A percentile compares a stretch with the other conserved stretches of the same genome.
These are phyloP conservation scores for Syncerus caffer DNA, from an alignment of 2,797 vertebrate species.

Conservation along the genomic window DNA sequence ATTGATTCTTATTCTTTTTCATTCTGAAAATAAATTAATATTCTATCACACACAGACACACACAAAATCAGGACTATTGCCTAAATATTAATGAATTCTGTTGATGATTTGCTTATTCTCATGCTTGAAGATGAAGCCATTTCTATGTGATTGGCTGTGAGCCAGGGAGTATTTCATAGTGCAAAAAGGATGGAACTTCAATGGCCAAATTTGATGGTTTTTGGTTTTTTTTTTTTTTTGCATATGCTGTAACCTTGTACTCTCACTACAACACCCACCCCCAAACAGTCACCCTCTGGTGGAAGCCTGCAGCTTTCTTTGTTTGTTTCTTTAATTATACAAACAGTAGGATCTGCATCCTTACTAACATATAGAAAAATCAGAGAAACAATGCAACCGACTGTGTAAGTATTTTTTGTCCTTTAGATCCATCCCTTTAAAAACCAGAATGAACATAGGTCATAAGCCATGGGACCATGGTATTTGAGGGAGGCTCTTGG, in stretches of 20 bases:
- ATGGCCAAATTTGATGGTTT: background rate
- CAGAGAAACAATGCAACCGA: slow-evolving; percentile 68
- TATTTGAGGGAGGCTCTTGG: background rate
- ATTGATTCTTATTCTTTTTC: slow-evolving; percentile 1
- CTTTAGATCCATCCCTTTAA: slow-evolving; percentile 54
- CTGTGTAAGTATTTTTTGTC: slow-evolving; percentile 73
- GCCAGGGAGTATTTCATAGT: background rate
- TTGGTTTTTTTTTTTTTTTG: background rate
- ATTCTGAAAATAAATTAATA: slow-evolving; percentile 17
- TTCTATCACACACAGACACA: background rate
- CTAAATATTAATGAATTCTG: background rate
- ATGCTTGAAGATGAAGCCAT: background rate
- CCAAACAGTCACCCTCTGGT: slow-evolving; percentile 37
- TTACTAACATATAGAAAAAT: slow-evolving; percentile 77
- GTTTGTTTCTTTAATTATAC: slow-evolving; percentile 75
- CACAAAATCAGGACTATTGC: background rate
- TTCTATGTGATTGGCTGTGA: slow-evolving; percentile 19
- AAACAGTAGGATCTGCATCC: slow-evolving; percentile 70
- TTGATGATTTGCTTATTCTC: slow-evolving; percentile 5
- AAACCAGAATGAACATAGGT: slow-evolving; percentile 46
- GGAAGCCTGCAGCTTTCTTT: slow-evolving; percentile 70
- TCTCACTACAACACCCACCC: slow-evolving; percentile 2
- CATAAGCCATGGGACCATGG: background rate
- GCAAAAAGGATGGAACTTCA: slow-evolving; percentile 52
- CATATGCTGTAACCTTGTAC: slow-evolving; percentile 39